phyloP scores from a whole-genome alignment of 2,113 vertebrate species.

The Scomber japonicus region DNA sequence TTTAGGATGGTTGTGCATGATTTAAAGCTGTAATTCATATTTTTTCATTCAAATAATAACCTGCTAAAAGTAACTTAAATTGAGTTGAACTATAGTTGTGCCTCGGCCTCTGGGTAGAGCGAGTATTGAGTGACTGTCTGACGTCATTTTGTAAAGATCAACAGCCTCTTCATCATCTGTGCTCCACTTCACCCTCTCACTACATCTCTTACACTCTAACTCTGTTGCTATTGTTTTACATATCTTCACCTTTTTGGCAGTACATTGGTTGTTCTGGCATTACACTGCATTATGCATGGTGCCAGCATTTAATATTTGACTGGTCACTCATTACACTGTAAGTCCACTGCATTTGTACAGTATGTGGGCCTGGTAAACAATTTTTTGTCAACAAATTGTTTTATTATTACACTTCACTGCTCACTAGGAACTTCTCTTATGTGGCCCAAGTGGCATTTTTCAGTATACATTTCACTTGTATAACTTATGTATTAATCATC shows the following conservation, averaged over 20 bases:
- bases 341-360: neutral
- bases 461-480: neutral
- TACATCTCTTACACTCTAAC: neutral
- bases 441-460: neutral
- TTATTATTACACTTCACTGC: too few relatives aligned
- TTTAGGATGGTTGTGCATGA: slow-evolving; percentile 2
- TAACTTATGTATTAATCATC: neutral
- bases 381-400: neutral
- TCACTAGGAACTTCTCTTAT: neutral
- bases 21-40: slow-evolving; percentile 11
- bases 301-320: too few relatives aligned
- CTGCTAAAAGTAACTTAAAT: neutral
- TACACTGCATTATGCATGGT: neutral
- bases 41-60: slow-evolving; percentile 7
- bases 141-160: slow-evolving; percentile 30
- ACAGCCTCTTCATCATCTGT: slow-evolving; percentile 14
- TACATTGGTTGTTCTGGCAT: neutral
- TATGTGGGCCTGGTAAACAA: neutral
- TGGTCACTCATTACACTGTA: neutral
- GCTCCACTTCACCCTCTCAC: neutral
- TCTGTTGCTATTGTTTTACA: neutral
- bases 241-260: neutral
- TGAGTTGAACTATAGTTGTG: slow-evolving; percentile 22
- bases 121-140: slow-evolving; percentile 9
- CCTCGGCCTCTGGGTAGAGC: neutral